These are phyloP conservation scores for Merodon equestris DNA, from an alignment of 2,888 invertebrate species.

Conservation along the genomic window DNA sequence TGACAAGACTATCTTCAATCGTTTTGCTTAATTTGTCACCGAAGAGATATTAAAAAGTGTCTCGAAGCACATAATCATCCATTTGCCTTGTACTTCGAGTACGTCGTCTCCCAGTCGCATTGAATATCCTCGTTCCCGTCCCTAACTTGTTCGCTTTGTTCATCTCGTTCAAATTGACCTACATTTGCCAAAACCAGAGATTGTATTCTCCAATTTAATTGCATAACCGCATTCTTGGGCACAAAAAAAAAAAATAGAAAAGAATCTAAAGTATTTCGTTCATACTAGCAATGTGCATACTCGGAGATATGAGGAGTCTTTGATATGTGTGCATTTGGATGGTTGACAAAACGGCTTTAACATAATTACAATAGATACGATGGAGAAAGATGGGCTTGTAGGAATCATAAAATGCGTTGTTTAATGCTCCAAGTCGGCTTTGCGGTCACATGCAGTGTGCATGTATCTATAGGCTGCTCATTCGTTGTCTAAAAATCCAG, in stretches of 20 bases:
- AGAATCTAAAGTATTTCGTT: too few species aligned
- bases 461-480: too few species aligned
- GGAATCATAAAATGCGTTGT: constrained; percentile 43
- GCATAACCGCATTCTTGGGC: constrained; percentile 54
- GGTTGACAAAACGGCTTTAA: constrained; percentile 33
- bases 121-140: constrained; percentile 34
- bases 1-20: constrained; percentile 23
- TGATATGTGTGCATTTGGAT: constrained; percentile 7
- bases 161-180: constrained; percentile 43
- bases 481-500: too few species aligned
- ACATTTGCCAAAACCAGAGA: constrained; percentile 63
- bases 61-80: constrained; percentile 29
- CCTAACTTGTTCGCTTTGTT: constrained; percentile 41
- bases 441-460: too few species aligned
- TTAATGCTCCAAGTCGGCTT: constrained; percentile 17
- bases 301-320: not conserved
- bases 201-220: constrained; percentile 57
- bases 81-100: constrained; percentile 28
- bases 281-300: not conserved
- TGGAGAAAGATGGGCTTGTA: constrained; percentile 13
- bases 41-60: constrained; percentile 44
- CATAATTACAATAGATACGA: constrained; percentile 26
- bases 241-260: too few species aligned
- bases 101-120: constrained; percentile 42
- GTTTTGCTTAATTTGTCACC: constrained; percentile 34